Evolutionary conservation across 1,140 invertebrate genomes (phyloP).

Genomic region (Danaus plexippus): DNA sequence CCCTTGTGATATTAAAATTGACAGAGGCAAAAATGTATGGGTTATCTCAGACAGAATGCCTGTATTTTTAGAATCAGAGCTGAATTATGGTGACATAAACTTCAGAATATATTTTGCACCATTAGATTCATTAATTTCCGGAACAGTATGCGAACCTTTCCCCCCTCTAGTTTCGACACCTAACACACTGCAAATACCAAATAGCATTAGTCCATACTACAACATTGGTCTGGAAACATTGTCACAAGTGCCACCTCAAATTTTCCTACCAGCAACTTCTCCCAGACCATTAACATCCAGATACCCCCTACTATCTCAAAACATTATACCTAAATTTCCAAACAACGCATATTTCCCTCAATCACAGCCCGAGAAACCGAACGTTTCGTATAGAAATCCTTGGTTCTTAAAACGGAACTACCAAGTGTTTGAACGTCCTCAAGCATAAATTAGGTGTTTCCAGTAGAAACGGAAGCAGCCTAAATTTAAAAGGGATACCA

Average conservation of each 20-base stretch:
- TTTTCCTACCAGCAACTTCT: constrained; percentile 11
- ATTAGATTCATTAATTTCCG: constrained; percentile 75
- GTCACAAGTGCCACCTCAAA: constrained; percentile 16
- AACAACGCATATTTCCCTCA: constrained; percentile 13
- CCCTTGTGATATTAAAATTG: constrained; percentile 84
- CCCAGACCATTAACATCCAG: constrained; percentile 6
- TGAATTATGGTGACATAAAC: constrained; percentile 84
- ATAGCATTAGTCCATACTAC: constrained; percentile 6
- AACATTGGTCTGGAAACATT: constrained; percentile 10
- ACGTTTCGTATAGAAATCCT: constrained; percentile 10
- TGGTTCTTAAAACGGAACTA: constrained; percentile 29
- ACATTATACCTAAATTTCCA: constrained; percentile 7
- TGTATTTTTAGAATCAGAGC: constrained; percentile 77
- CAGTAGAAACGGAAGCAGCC: background rate
- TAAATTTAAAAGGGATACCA: background rate
- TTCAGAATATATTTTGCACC: constrained; percentile 82
- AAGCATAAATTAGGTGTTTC: background rate
- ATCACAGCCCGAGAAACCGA: constrained; percentile 3
- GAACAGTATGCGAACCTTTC: constrained; percentile 78
- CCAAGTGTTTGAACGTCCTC: constrained; percentile 10
- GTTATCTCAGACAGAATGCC: constrained; percentile 87
- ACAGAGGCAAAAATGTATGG: constrained; percentile 77
- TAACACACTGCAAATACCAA: background rate
- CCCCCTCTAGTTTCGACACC: constrained; percentile 7
- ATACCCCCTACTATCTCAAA: constrained; percentile 10